These are phyloP conservation scores for Drosophila grimshawi DNA, from an alignment of 1,140 invertebrate genomes.

Conservation along the genomic window DNA sequence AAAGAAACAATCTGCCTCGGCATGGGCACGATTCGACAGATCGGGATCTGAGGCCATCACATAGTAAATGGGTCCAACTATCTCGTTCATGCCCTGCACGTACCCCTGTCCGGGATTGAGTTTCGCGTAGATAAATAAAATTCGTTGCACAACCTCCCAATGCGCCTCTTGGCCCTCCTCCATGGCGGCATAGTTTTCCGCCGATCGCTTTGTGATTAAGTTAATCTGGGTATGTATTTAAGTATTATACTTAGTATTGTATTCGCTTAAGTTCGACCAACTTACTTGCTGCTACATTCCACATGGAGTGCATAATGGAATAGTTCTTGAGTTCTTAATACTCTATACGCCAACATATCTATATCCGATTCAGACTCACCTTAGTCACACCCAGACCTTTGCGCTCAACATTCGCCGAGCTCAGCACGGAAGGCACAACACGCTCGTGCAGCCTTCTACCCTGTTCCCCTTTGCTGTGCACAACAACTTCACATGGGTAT, in stretches of 20 bases:
- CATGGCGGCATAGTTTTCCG: slow-evolving; percentile 92
- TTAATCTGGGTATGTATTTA: slow-evolving; percentile 83
- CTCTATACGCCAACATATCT: neutral
- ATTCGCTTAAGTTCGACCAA: slow-evolving; percentile 2
- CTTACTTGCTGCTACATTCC: slow-evolving; percentile 80
- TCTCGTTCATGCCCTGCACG: slow-evolving; percentile 99
- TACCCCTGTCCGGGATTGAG: slow-evolving; percentile 99
- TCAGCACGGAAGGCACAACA: slow-evolving; percentile 93
- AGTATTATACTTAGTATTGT: slow-evolving; percentile 3
- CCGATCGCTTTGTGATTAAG: slow-evolving; percentile 88
- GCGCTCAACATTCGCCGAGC: slow-evolving; percentile 94
- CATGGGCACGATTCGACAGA: slow-evolving; percentile 92
- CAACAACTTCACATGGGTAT: slow-evolving; percentile 91
- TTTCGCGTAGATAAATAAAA: slow-evolving; percentile 98
- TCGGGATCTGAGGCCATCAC: slow-evolving; percentile 96
- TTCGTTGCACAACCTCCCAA: slow-evolving; percentile 98
- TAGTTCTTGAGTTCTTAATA: slow-evolving; percentile 12
- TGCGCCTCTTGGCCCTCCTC: slow-evolving; percentile 94
- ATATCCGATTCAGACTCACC: slow-evolving; percentile 85
- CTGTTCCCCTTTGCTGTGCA: slow-evolving; percentile 88
- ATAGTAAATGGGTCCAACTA: slow-evolving; percentile 99
- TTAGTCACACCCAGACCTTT: slow-evolving; percentile 95
- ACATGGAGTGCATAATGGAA: slow-evolving; percentile 49
- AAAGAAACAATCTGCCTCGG: slow-evolving; percentile 99
- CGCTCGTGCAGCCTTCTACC: slow-evolving; percentile 92